Base-by-base conservation (phyloP, 2,888 invertebrate genomes). In the Xylota segnis region DNA sequence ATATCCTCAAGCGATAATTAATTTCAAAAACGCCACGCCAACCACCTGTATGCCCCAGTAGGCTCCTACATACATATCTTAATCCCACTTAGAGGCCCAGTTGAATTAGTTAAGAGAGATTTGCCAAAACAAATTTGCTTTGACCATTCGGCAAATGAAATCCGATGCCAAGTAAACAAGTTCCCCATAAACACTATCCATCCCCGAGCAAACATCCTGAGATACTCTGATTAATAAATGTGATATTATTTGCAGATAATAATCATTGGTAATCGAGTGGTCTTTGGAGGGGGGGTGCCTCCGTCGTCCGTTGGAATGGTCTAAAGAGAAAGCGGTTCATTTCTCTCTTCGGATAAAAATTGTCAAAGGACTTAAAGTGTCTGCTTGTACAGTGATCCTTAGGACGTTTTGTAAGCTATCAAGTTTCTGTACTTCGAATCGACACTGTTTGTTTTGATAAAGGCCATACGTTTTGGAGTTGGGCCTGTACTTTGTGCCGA, bases 11-110 rank as follows among this genome's bases (percentile, higher is more conserved):
- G 43, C 18, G 45, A 78, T 78, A 78, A 58, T 71, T 71, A 37
- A 34, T 50, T 29, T 40, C 45, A 27, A n/a, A 50, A 59, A 58
- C 29, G 12, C 43, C n/a, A 58, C 29, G 12, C 43, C n/a, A 47
- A 47, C 47, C 56, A 66, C 66, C 66, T 66, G 66, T 66, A 56
- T 54, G 66, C n/a, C n/a, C n/a, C n/a, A n/a, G n/a, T n/a, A n/a
- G n/a, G n/a, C n/a, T n/a, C n/a, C n/a, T n/a, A n/a, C n/a, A n/a
- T 66, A 3, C 23, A 23, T 66, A 34, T 32, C 56, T 7, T 0
- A 56, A 56, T 32, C 9, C 56, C 14, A 29, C 5, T 52, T 14
- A 0, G 7, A n/a, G 4, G 14, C 5, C 27, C 6, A 34, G 7
- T 18, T 5, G 14, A 7, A 14, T 37, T 37, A 37, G 12, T 10